Evolutionary conservation across 2,113 vertebrate genomes (phyloP).

Genomic region (Muscicapa adusta): DNA sequence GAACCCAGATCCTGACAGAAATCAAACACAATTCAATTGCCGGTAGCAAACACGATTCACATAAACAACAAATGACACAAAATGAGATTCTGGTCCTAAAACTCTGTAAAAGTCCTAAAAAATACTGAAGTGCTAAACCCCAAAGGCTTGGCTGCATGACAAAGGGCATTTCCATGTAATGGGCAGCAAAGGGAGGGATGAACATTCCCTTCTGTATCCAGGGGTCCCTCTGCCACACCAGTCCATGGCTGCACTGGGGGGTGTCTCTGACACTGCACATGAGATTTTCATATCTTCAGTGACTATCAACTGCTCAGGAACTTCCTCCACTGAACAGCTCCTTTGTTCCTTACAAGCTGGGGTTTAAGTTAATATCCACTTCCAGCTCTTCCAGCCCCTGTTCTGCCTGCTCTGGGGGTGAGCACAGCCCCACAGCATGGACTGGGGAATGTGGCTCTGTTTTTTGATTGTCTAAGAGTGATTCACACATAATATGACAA

Average conservation of each 20-base stretch:
- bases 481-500: not conserved
- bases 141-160: not conserved
- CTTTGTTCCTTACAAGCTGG: not conserved
- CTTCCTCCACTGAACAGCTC: not conserved
- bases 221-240: not conserved
- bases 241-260: not conserved
- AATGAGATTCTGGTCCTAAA: not conserved
- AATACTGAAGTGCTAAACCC: not conserved
- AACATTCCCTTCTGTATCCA: rapidly evolving
- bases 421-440: rapidly evolving
- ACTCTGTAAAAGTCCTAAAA: not conserved
- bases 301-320: not conserved
- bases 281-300: not conserved
- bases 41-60: not conserved
- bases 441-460: not conserved
- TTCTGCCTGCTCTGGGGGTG: not conserved
- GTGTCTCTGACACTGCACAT: not conserved
- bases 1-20: not conserved
- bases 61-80: not conserved
- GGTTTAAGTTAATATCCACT: not conserved
- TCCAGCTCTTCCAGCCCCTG: not conserved
- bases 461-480: not conserved
- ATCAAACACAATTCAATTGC: not conserved
- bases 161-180: not conserved
- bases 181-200: not conserved